Percentiles rank a stretch among this genome's conserved stretches.
Evolutionary conservation across 2,888 invertebrate genomes (phyloP).

Genomic region (Syritta pipiens): DNA sequence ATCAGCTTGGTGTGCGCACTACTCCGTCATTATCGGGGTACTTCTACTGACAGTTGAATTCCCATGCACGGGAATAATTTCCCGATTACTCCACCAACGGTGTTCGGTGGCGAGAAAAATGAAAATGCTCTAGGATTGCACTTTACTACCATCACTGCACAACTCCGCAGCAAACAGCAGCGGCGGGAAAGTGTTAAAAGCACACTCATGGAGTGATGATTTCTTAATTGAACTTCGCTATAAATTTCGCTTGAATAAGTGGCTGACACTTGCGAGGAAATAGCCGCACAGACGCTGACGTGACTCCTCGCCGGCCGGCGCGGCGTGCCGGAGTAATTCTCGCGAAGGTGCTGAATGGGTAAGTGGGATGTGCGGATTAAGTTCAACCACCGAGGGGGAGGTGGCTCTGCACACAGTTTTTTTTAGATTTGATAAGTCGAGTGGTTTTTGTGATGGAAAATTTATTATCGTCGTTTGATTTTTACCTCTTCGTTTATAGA

Average conservation of each 20-base stretch:
- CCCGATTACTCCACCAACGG: conserved; percentile 12
- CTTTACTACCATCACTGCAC: conserved; percentile 6
- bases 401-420: too few species aligned
- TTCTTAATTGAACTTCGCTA: conserved; percentile 72
- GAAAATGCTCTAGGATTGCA: conserved; percentile 30
- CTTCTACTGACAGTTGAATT: conserved; percentile 48
- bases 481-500: not conserved
- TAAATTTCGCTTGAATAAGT: conserved; percentile 70
- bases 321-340: conserved; percentile 13
- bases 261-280: conserved; percentile 51
- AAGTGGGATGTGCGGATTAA: conserved; percentile 47
- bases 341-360: conserved; percentile 15
- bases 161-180: too few species aligned
- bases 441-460: conserved; percentile 26
- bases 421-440: conserved; percentile 41
- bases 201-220: conserved; percentile 71
- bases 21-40: conserved; percentile 19
- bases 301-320: conserved; percentile 46
- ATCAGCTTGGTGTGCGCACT: conserved; percentile 53
- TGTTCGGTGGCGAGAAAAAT: not conserved
- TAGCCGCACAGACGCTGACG: conserved; percentile 49
- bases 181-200: conserved; percentile 57
- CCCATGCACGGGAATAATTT: conserved; percentile 26
- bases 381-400: conserved; percentile 8
- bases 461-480: not conserved